Evolutionary conservation across 2,113 vertebrate genomes (phyloP), one percentile per base, ranked within the genome.

Genomic region (Crotalus helleri): DNA sequence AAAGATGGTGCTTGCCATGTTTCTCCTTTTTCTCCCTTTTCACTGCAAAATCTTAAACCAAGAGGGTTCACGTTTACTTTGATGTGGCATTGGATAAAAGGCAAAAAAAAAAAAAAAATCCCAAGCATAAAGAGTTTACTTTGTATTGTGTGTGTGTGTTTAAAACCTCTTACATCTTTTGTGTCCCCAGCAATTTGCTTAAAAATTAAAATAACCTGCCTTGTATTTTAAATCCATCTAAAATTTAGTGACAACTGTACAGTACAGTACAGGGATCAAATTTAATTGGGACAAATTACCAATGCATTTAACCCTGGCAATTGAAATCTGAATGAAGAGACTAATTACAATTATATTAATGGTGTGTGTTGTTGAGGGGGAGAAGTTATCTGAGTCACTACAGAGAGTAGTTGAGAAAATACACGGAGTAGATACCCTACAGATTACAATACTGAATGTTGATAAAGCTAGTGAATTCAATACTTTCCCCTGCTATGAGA

Each of bases 201-300:
- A 64, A 29, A 81, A 81, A 44, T 81, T 21, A 81, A 44, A 81
- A 81, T 81, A 81, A 44, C 85, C 49, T 26, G 15, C 15, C 54
- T 53, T 5, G 10, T 33, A 5, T 81, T 54, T 91, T 90, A 87
- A 91, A 93, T 91, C 87, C 94, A 96, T 95, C 93, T 95, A 94
- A 94, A 94, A 94, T 90, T 88, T 92, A 53, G 93, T 93, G 44
- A 33, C 61, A 15, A n/a, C 29, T 15, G 21, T 12, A 64, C 21
- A 81, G 33, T 81, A 74, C n/a, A 55, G 3, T 10, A 88, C 24
- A 29, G 21, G 21, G 44, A 95, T 95, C 90, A 94, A 94, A 93
- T 95, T 93, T 93, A 95, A 96, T 93, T 94, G 95, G 93, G 93
- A 57, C 93, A 61, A 90, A 90, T 86, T 17, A 94, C 91, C 94